Percentiles rank a stretch among this genome's conserved stretches.
phyloP scores from a whole-genome alignment of 1,140 invertebrate genomes.

The Cydia fagiglandana region DNA sequence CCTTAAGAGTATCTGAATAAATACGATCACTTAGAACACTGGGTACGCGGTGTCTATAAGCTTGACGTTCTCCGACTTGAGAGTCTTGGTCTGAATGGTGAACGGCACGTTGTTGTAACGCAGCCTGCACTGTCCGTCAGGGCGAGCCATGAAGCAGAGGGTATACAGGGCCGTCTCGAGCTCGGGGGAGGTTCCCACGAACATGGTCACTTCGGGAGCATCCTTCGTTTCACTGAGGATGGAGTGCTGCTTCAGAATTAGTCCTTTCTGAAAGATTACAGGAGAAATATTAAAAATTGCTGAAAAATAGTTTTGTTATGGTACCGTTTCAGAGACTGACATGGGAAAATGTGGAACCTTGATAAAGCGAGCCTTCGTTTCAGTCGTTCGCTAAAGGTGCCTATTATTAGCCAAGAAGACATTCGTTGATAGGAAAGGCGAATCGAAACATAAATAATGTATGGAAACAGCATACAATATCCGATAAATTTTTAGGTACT shows the following conservation, averaged over 20 bases:
- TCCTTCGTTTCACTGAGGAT: constrained; percentile 71
- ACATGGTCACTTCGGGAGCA: constrained; percentile 81
- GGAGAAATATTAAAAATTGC: neutral
- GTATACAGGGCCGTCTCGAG: constrained; percentile 95
- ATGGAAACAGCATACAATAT: too few relatives aligned
- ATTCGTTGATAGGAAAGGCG: too few relatives aligned
- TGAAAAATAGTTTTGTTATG: neutral
- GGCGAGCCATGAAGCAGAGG: constrained; percentile 88
- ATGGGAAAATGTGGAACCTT: too few relatives aligned
- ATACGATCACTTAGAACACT: constrained; percentile 46
- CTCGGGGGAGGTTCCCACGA: constrained; percentile 95
- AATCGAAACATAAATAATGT: too few relatives aligned
- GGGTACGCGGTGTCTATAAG: constrained; percentile 72
- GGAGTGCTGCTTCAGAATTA: constrained; percentile 71
- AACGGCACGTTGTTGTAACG: constrained; percentile 65
- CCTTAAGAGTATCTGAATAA: neutral
- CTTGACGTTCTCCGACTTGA: constrained; percentile 60
- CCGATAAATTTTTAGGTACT: too few relatives aligned
- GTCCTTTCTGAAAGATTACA: constrained; percentile 64
- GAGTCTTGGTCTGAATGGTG: constrained; percentile 69
- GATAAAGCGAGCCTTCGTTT: too few relatives aligned
- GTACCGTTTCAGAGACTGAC: too few relatives aligned
- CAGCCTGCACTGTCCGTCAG: constrained; percentile 79
- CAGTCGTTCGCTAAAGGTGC: too few relatives aligned
- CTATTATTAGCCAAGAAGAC: too few relatives aligned